These are phyloP conservation scores for Tapirus terrestris DNA, from an alignment of 2,113 vertebrate species.

Conservation along the genomic window DNA sequence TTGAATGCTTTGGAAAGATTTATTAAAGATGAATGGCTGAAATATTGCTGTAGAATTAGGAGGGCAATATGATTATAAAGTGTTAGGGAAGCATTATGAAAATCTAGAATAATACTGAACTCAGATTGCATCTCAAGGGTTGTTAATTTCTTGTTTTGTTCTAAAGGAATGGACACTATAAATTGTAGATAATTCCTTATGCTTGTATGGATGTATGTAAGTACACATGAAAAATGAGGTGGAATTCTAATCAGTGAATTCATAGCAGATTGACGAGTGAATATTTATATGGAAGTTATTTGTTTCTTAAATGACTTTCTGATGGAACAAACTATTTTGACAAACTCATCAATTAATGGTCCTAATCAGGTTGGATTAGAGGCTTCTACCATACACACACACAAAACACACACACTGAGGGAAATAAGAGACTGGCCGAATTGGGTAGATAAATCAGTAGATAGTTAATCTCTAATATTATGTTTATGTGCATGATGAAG, in stretches of 20 bases:
- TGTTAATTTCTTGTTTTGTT: background rate
- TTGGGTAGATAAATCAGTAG: background rate
- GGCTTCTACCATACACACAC: background rate
- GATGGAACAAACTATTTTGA: background rate
- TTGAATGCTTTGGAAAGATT: background rate
- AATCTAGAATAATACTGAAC: background rate
- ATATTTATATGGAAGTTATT: background rate
- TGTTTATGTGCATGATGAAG: background rate
- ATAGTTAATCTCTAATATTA: background rate
- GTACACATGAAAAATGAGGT: background rate
- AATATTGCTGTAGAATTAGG: background rate
- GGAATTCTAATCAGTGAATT: background rate
- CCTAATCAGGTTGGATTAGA: background rate
- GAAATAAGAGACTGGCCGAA: background rate
- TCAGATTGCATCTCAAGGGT: background rate
- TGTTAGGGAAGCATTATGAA: background rate
- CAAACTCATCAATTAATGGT: background rate
- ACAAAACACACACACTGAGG: background rate
- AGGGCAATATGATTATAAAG: background rate
- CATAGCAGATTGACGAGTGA: background rate
- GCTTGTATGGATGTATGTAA: background rate
- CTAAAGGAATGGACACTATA: background rate
- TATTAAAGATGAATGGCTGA: background rate
- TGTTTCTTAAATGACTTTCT: slow-evolving; percentile 39
- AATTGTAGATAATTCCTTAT: background rate